Conservation (phyloP, 1,140 invertebrate genomes). For the Zaprionus inermis region DNA sequence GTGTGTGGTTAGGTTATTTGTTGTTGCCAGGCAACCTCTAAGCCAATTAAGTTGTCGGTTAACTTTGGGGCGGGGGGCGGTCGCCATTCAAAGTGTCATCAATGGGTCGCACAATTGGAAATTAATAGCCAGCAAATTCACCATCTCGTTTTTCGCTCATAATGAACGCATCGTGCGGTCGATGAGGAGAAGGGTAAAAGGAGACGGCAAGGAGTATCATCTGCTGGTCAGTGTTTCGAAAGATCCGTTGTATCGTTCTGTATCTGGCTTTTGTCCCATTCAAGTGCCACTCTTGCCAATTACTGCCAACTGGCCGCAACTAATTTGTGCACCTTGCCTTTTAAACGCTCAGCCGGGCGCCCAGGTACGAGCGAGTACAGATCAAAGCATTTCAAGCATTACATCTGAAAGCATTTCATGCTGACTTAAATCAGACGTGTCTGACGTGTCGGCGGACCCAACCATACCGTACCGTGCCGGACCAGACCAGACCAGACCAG, state of each 20-base stretch:
- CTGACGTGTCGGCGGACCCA: constrained; percentile 28
- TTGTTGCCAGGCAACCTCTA: constrained; percentile 52
- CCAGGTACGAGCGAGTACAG: not conserved
- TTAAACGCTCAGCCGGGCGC: constrained; percentile 5
- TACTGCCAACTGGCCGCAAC: constrained; percentile 37
- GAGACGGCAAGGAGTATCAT: not conserved
- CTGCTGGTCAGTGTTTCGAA: constrained; percentile 18
- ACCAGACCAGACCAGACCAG: not conserved
- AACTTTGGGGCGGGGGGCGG: constrained; percentile 44
- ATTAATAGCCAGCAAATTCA: constrained; percentile 72
- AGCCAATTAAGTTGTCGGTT: constrained; percentile 71
- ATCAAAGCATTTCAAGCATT: constrained; percentile 44
- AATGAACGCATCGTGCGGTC: constrained; percentile 22
- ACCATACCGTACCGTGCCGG: constrained; percentile 16
- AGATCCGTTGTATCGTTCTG: constrained; percentile 4
- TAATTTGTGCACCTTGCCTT: constrained; percentile 57
- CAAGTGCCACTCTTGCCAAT: constrained; percentile 43
- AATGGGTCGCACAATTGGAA: constrained; percentile 66
- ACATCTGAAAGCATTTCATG: constrained; percentile 32
- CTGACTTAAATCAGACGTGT: constrained; percentile 48
- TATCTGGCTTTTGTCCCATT: constrained; percentile 27
- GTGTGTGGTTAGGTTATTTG: constrained; percentile 24
- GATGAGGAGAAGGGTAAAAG: not conserved
- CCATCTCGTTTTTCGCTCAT: constrained; percentile 34
- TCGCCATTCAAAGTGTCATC: constrained; percentile 74